These are phyloP conservation scores for Cossypha niveicapilla DNA, from an alignment of 2,797 vertebrate genomes.

Conservation along the genomic window DNA sequence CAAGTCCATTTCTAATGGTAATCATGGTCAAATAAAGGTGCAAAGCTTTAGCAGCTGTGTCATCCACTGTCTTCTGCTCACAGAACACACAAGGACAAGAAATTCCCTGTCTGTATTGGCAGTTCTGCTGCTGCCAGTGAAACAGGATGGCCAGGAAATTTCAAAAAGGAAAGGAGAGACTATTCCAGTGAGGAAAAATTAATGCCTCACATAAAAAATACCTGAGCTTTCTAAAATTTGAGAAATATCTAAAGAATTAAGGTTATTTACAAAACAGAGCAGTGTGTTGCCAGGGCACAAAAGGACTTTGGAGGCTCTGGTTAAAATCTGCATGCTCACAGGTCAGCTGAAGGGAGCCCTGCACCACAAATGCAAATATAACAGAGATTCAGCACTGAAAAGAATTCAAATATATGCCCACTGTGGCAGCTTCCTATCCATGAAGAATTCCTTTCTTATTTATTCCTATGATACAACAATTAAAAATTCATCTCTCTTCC, in stretches of 20 bases:
- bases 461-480: background rate
- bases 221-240: background rate
- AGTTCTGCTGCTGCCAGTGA: background rate
- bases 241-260: background rate
- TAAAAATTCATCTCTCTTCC: background rate
- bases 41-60: background rate
- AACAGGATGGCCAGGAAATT: background rate
- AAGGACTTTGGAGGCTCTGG: background rate
- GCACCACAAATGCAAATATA: background rate
- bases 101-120: accelerated
- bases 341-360: background rate
- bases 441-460: background rate
- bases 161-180: background rate
- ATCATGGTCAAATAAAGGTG: background rate
- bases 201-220: background rate
- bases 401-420: background rate
- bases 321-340: background rate
- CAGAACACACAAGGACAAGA: background rate
- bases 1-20: background rate
- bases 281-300: background rate
- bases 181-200: background rate
- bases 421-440: accelerated
- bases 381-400: background rate
- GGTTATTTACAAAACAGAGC: background rate
- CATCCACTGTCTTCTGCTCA: background rate